These are phyloP conservation scores for Chlorops oryzae DNA, from an alignment of 1,140 invertebrate genomes.

Conservation along the genomic window DNA sequence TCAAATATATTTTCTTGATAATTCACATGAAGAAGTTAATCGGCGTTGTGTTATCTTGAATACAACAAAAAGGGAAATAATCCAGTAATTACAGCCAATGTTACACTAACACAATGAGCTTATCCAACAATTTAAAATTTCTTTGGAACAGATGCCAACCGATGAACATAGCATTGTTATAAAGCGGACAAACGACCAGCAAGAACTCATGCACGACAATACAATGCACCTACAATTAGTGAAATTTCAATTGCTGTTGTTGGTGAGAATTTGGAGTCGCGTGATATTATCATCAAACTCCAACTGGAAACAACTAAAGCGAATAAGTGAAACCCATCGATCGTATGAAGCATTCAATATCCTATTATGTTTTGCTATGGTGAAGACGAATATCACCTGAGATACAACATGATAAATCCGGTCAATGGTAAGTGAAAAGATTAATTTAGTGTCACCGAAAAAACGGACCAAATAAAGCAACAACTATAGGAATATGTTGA, in stretches of 20 bases:
- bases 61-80: slow-evolving; percentile 27
- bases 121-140: too few relatives aligned
- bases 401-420: slow-evolving; percentile 9
- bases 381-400: slow-evolving; percentile 46
- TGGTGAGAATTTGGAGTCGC: slow-evolving; percentile 21
- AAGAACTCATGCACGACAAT: slow-evolving; percentile 47
- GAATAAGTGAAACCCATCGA: slow-evolving; percentile 40
- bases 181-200: too few relatives aligned
- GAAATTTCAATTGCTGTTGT: slow-evolving; percentile 47
- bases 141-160: too few relatives aligned
- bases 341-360: slow-evolving; percentile 49
- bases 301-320: slow-evolving; percentile 13
- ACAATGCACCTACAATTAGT: slow-evolving; percentile 46
- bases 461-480: too few relatives aligned
- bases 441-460: too few relatives aligned
- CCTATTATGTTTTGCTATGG: slow-evolving; percentile 49
- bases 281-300: slow-evolving; percentile 19
- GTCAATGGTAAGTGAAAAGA: too few relatives aligned
- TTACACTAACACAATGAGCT: too few relatives aligned
- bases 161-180: too few relatives aligned
- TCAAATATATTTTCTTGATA: too few relatives aligned
- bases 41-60: slow-evolving; percentile 33
- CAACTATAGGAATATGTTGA: slow-evolving; percentile 6
- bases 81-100: slow-evolving; percentile 29
- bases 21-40: slow-evolving; percentile 48